Percentiles rank a stretch among this genome's conserved stretches.
Evolutionary conservation across 1,140 invertebrate genomes (phyloP).

Genomic region (Yoshiicerus persimilis): DNA sequence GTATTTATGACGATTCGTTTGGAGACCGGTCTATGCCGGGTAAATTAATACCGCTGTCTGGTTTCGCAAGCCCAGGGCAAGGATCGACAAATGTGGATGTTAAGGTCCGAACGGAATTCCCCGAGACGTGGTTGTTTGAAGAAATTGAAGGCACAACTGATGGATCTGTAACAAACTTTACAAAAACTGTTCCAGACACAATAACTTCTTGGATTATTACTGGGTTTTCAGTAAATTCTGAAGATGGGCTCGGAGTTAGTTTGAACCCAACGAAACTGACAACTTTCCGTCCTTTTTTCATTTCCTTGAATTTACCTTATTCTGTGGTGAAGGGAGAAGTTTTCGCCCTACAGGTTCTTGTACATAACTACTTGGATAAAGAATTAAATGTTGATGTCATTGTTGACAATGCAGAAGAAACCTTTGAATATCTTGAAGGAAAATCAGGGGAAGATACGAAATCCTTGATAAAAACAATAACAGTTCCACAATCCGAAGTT

Average conservation of each 20-base stretch:
- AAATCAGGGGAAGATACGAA: not conserved
- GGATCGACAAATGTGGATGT: not conserved
- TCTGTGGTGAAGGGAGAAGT: conserved; percentile 45
- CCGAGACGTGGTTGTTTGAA: conserved; percentile 62
- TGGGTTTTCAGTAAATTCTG: conserved; percentile 84
- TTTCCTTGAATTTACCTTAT: conserved; percentile 38
- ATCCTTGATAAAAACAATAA: not conserved
- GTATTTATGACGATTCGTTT: too few species aligned
- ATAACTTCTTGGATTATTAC: conserved; percentile 91
- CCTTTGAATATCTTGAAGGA: conserved; percentile 19
- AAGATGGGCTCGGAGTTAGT: conserved; percentile 58
- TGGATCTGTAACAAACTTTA: conserved; percentile 54
- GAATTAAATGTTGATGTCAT: conserved; percentile 22
- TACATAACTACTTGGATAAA: conserved; percentile 69
- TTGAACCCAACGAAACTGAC: not conserved
- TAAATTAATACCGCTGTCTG: too few species aligned
- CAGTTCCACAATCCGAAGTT: not conserved
- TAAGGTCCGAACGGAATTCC: conserved; percentile 32
- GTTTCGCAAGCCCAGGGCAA: too few species aligned
- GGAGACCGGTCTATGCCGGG: too few species aligned
- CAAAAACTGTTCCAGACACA: conserved; percentile 75
- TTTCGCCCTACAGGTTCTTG: conserved; percentile 64
- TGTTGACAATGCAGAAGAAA: not conserved
- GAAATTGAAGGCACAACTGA: conserved; percentile 55
- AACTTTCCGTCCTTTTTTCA: conserved; percentile 42